phyloP scores from a whole-genome alignment of 23 tunicate species.

The Phallusia fumigata region DNA sequence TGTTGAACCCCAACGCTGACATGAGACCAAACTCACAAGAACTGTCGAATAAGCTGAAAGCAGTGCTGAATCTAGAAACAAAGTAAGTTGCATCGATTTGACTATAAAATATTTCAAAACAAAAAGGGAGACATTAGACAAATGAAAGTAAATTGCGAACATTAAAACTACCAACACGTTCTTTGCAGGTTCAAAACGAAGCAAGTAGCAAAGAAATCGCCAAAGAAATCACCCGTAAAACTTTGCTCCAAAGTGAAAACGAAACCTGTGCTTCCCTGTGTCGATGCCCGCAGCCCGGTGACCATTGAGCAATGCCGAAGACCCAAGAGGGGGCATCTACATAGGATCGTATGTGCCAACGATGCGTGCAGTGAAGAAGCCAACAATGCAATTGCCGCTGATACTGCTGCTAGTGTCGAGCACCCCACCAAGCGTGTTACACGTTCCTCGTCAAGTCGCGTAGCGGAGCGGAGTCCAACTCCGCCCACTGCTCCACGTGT shows the following conservation, averaged over 20 bases:
- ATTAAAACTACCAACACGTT: no score
- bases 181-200: background rate
- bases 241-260: background rate
- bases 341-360: background rate
- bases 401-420: background rate
- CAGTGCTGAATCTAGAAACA: constrained; percentile 2
- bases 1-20: constrained; percentile 70
- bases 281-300: constrained; percentile 2
- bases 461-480: background rate
- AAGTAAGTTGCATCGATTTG: background rate
- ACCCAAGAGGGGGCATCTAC: background rate
- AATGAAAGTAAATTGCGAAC: no score
- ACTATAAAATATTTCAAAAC: no score
- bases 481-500: background rate
- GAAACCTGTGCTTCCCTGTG: background rate
- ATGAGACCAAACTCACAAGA: constrained; percentile 61
- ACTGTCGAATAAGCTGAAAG: constrained; percentile 28
- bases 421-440: background rate
- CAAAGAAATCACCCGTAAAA: background rate
- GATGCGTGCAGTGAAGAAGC: background rate
- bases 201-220: background rate
- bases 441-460: background rate
- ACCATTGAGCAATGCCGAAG: background rate
- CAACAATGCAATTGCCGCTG: background rate
- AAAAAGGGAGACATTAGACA: background rate